Base-by-base conservation (phyloP, 2,113 vertebrate genomes). In the Setophaga coronata region DNA sequence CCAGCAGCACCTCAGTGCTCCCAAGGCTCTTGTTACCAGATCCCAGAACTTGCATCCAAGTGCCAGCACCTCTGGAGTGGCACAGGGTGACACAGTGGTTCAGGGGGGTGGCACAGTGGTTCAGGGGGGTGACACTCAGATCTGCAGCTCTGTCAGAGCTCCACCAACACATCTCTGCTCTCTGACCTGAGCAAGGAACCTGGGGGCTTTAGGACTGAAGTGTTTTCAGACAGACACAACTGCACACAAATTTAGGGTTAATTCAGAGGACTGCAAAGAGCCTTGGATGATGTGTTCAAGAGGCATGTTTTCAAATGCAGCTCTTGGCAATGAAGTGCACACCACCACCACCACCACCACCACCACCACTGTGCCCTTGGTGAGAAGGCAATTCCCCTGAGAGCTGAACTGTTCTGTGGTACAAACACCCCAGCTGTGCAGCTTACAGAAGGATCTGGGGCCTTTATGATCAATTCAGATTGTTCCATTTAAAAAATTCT, bases 341-440 rank as follows among this genome's bases (percentile, higher is more conserved):
- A 40, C 0, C 11, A 10, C 0, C 12, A 23, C 24, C 38, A 40
- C 0, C 11, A 10, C 0, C 12, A 23, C 24, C 38, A 40, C 38
- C 9, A 10, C 16, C 12, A 23, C 24, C 56, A 10, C 6, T 69
- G 43, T 28, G 18, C 28, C 21, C 38, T 31, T 2, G 18, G 43
- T 26, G 26, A 9, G 58, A 87, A 73, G 38, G 42, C 47, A 89
- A 20, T 15, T 81, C 54, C 61, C 18, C 58, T 33, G 13, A 3
- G 34, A 2, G 4, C 53, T 40, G 40, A 47, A 23, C 9, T 34
- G 38, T 2, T 16, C 14, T n/a, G 29, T 7, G 26, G 25, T 8
- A 36, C 48, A 36, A 58, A 71, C 13, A 67, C 17, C 72, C 42
- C 9, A 9, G 57, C 3, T 72, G 42, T 60, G 28, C 53, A 90